Evolutionary conservation across 2,888 invertebrate species (phyloP), one percentile per base, ranked within the genome.

Genomic region (Leucoma salicis): DNA sequence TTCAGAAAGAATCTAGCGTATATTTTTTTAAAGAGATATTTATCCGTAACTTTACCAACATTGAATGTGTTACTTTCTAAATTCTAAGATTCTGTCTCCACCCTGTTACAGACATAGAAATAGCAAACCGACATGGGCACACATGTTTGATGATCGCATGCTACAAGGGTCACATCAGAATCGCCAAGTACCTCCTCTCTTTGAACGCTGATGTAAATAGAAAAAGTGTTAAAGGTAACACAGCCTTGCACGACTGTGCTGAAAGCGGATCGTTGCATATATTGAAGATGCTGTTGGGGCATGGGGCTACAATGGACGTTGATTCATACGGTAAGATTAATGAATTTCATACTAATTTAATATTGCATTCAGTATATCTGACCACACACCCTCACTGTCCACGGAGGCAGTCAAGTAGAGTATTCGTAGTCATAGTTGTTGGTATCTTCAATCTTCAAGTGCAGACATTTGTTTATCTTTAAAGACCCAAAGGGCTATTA

Each of bases 91-190:
- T 13, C 28, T 8, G 2, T 18, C 24, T 4, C 7, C 24, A 8
- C 35, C 37, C 35, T 14, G 29, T 88, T 87, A 2, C 92, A 92
- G 97, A 99, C 84, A 95, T 99, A 76, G 98, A 99, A 90, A 95
- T 98, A 74, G 97, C 98, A 14, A 99, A 99, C 79, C 92, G 97
- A 50, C 97, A 97, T 78, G 97, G 97, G 0, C 99, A 99, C 88
- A 99, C 99, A 10, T 98, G 98, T 74, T 91, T 99, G 21, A 99
- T 99, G 99, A 99, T 99, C 49, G 97, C 98, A 33, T 98, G 98
- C 83, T 99, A 97, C 87, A 97, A 98, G 80, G 97, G 97, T 39
- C 98, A 99, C 86, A 93, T 94, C 57, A 92, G 93, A 70, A 98
- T 99, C 74, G 97, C 97, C 38, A 95, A 95, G 71, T 98, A 95